Conservation (phyloP, 2,113 vertebrate genomes). For the Pseudopipra pipra region DNA sequence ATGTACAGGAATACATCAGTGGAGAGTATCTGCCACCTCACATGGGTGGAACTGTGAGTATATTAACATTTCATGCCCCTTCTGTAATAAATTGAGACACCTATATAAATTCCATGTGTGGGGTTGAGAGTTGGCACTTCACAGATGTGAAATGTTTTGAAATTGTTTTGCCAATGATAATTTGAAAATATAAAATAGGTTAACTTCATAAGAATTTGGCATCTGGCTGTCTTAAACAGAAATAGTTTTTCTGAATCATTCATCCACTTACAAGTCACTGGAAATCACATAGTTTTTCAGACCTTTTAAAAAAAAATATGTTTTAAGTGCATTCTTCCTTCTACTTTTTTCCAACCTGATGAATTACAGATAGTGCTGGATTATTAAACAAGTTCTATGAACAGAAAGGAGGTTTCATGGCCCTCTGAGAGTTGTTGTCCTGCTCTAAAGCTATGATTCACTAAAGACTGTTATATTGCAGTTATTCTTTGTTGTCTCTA, state of each 20-base stretch:
- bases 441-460: background rate
- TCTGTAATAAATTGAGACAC: background rate
- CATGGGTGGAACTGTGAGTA: constrained; percentile 94
- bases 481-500: background rate
- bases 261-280: background rate
- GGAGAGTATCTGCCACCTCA: constrained; percentile 87
- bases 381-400: background rate
- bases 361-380: background rate
- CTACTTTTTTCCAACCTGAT: background rate
- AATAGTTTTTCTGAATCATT: background rate
- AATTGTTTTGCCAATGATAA: background rate
- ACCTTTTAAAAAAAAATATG: background rate
- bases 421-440: background rate
- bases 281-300: background rate
- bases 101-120: background rate
- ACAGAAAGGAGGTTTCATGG: background rate
- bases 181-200: background rate
- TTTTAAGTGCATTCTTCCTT: background rate
- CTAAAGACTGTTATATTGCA: background rate
- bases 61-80: background rate
- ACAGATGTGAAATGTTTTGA: background rate
- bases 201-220: background rate
- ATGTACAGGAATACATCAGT: constrained; percentile 85
- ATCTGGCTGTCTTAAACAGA: background rate
- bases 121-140: background rate